Percentiles rank a stretch among this genome's conserved stretches.
Evolutionary conservation across 2,113 vertebrate species (phyloP).

Genomic region (Danionella cerebrum): DNA sequence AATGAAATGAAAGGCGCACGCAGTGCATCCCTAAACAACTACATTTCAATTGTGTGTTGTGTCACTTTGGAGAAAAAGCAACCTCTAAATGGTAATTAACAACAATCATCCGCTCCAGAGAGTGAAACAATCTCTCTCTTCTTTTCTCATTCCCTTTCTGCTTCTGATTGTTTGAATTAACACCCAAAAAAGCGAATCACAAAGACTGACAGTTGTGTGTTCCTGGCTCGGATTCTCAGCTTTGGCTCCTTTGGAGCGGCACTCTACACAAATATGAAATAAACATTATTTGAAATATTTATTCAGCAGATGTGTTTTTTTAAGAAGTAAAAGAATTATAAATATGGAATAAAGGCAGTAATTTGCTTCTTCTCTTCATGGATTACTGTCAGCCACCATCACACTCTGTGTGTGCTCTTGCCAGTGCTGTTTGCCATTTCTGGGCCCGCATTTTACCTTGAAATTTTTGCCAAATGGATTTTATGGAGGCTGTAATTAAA

Average conservation of each 20-base stretch:
- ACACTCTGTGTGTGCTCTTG: constrained; percentile 57
- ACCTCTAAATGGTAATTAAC: constrained; percentile 11
- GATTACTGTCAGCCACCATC: constrained; percentile 66
- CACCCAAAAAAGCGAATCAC: constrained; percentile 18
- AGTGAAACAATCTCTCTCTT: not conserved
- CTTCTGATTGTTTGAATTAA: not conserved
- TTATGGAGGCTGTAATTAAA: constrained; percentile 73
- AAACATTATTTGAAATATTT: constrained; percentile 38
- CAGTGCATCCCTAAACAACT: not conserved
- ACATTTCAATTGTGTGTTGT: not conserved
- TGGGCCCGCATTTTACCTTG: constrained; percentile 70
- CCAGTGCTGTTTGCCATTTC: constrained; percentile 68
- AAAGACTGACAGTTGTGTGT: constrained; percentile 5
- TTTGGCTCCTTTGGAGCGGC: not conserved
- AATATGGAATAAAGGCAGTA: constrained; percentile 33
- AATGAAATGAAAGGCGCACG: constrained; percentile 7
- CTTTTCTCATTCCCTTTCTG: not conserved
- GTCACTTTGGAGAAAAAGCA: not conserved
- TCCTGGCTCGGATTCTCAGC: constrained; percentile 5
- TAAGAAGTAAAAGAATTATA: constrained; percentile 8
- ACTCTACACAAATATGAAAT: not conserved
- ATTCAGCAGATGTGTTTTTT: constrained; percentile 25
- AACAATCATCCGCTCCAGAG: not conserved
- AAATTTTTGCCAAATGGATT: constrained; percentile 76
- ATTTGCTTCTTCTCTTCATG: constrained; percentile 47